Base-by-base conservation (phyloP, 1,140 invertebrate genomes). In the Macrobrachium rosenbergii region DNA sequence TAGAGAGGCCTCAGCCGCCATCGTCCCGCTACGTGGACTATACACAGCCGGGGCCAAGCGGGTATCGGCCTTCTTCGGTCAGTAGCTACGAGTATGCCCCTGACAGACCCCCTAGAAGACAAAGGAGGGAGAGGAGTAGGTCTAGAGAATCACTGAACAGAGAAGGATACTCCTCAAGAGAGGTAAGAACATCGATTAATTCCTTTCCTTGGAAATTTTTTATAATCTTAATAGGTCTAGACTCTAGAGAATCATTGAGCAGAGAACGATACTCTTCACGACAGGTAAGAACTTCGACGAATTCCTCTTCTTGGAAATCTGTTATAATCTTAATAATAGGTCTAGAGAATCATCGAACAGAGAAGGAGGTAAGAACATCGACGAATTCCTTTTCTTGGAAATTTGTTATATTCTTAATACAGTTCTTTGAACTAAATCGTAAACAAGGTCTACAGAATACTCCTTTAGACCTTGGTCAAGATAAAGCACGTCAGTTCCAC, bases 71-170 rank as follows among this genome's bases (percentile, higher is more conserved):
- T 2, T 59, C 83, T n/a, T 84, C 83, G 28, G 83, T 84, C 73
- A 77, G 73, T 28, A 84, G 83, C 73, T 84, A 84, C n/a, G 83
- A 84, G 37, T 77, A 84, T 75, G 59, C 75, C 7, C 83, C 83
- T 28, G 73, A 76, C 60, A 16, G 76, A 43, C 83, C 73, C 17
- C 83, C 83, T 21, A 23, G 73, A 16, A 23, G 69, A 43, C 23
- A 72, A 43, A 37, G 45, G 58, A 45, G 79, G 58, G 63, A 64
- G 62, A 63, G 10, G n/a, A 62, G 62, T 37, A 37, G 52, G 58
- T 17, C 8, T 23, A 7, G 19, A 11, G n/a, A 16, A 81, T 43
- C n/a, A n/a, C 21, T 52, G 14, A 77, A 28, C 12, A 28, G 58
- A 58, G 23, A n/a, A 75, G 73, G 73, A 76, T 75, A 45, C 23